phyloP scores from a whole-genome alignment of 1,140 invertebrate genomes.

The Euwallacea fornicatus region DNA sequence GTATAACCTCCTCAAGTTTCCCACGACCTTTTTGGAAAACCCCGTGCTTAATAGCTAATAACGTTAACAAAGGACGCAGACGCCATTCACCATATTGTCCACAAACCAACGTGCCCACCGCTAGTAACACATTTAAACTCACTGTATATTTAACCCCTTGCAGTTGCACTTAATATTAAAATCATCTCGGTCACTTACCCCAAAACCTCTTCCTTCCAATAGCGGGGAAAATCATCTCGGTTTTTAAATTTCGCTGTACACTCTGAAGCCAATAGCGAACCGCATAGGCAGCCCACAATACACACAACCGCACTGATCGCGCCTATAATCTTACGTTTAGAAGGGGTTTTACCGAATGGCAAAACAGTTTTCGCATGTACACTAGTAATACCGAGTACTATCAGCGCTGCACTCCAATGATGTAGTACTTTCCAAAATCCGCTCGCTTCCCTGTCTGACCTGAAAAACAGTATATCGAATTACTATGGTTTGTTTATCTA shows the following conservation, averaged over 20 bases:
- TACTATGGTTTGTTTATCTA: not conserved
- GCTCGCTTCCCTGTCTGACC: not conserved
- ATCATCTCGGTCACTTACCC: not conserved
- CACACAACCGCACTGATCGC: not conserved
- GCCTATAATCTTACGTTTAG: not conserved
- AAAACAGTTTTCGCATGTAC: not conserved
- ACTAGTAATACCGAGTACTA: not conserved
- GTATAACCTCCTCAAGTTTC: no score
- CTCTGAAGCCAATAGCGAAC: not conserved
- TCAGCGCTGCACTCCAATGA: not conserved
- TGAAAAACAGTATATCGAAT: not conserved
- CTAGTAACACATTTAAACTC: no score
- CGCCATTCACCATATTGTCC: no score
- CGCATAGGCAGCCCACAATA: not conserved
- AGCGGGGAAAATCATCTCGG: not conserved
- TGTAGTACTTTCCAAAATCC: conserved; percentile 13
- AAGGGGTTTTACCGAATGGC: not conserved
- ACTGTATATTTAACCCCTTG: no score
- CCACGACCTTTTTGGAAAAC: no score
- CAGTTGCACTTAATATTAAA: no score
- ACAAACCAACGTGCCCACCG: no score
- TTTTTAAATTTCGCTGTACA: not conserved
- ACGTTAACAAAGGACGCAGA: no score
- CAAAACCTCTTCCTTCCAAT: not conserved
- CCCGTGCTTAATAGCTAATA: no score